phyloP scores from a whole-genome alignment of 1,140 invertebrate genomes.

The Stratiolaelaps scimitus region DNA sequence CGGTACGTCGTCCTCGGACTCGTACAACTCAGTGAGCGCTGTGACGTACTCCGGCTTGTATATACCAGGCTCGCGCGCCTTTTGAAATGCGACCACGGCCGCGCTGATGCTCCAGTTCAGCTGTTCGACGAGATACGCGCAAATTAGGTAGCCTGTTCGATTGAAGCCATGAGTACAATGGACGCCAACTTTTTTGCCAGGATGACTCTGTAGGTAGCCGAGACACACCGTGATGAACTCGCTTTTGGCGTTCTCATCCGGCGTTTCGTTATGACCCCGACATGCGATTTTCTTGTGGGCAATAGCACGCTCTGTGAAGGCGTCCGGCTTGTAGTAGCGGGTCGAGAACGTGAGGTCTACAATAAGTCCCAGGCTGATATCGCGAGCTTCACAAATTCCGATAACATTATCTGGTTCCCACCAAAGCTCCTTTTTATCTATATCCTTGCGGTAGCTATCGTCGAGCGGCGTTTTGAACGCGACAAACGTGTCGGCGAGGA shows the following conservation, averaged over 20 bases:
- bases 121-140: conserved; percentile 72
- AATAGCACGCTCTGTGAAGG: not conserved
- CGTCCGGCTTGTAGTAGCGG: not conserved
- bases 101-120: conserved; percentile 56
- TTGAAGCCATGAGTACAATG: conserved; percentile 99
- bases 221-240: not conserved
- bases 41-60: conserved; percentile 56
- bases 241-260: not conserved
- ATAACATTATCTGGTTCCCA: conserved; percentile 19
- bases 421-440: not conserved
- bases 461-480: conserved; percentile 24
- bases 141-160: conserved; percentile 83
- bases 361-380: not conserved
- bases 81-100: conserved; percentile 61
- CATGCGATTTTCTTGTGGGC: conserved; percentile 7
- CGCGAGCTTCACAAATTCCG: not conserved
- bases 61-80: conserved; percentile 50
- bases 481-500: not conserved
- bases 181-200: conserved; percentile 46
- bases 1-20: conserved; percentile 56
- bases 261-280: not conserved
- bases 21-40: conserved; percentile 54
- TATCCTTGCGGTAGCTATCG: conserved; percentile 6
- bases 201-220: not conserved
- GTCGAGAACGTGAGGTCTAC: not conserved